Evolutionary conservation across 2,888 invertebrate genomes (phyloP), one percentile per base, ranked within the genome.

Genomic region (Trileptium ribeirensis): DNA sequence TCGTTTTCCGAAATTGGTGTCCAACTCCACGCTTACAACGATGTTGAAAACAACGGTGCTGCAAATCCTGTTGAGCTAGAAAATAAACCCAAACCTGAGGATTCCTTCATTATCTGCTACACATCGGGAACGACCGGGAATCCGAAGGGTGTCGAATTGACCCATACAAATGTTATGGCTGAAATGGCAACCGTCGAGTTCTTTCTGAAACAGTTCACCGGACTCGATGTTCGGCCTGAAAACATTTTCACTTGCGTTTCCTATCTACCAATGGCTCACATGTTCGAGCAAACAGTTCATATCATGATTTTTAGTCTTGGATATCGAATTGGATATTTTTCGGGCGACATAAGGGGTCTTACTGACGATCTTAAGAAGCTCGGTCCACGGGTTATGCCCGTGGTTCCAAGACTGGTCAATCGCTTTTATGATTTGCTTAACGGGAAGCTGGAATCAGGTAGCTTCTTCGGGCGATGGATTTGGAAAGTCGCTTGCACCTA

Each of bases 101-200:
- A 90, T 85, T 83, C 87, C 38, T 89, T 88, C 83, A 88, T 89
- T 74, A 87, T 90, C 82, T 87, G 85, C 82, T 88, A 89, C 82
- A 88, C 88, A 0, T 85, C 85, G 67, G 88, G 88, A 38, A 97
- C 96, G 1, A 97, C 96, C 19, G 98, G 97, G 1, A 94, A 94
- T 0, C 97, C 97, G 0, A 97, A 99, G 90, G 98, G 98, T 78
- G 96, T 96, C 51, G 95, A 97, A 94, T 90, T 99, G 86, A 95
- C 95, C 0, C 98, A 99, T 89, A 93, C 93, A 89, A 97, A 97
- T 89, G 93, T 97, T 37, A 93, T 98, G 82, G 94, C 96, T 0
- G 83, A 86, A 1, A 84, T 85, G 79, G 84, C 84, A 0, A 31
- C 33, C n/a, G 19, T 81, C 3, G 1, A n/a, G 1, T 15, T 29